phyloP scores from a whole-genome alignment of 1,140 invertebrate genomes.

The Aethina tumida region DNA sequence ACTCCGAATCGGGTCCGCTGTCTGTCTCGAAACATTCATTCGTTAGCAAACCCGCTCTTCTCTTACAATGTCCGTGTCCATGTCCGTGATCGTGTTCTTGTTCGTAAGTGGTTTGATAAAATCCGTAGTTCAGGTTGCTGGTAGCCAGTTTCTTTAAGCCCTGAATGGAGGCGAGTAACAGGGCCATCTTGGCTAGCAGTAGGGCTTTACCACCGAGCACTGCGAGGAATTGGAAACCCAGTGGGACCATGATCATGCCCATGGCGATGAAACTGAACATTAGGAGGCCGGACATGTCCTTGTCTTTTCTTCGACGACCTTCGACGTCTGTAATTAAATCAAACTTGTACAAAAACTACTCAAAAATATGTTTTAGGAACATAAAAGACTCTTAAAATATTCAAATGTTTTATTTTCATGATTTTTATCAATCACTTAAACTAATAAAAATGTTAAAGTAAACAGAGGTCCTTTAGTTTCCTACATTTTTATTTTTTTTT shows the following conservation, averaged over 20 bases:
- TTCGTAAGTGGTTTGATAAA: conserved; percentile 22
- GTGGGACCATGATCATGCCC: conserved; percentile 58
- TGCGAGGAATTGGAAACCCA: conserved; percentile 68
- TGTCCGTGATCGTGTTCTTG: conserved; percentile 10
- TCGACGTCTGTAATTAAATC: too few relatives aligned
- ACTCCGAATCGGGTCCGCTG: background rate
- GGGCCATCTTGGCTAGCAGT: conserved; percentile 62
- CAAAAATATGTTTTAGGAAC: too few relatives aligned
- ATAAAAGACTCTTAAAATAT: too few relatives aligned
- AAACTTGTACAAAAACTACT: too few relatives aligned
- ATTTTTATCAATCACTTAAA: too few relatives aligned
- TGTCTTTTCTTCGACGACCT: conserved; percentile 18
- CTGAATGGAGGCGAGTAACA: conserved; percentile 66
- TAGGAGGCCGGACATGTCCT: conserved; percentile 52
- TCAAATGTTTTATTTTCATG: too few relatives aligned
- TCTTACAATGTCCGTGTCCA: conserved; percentile 12
- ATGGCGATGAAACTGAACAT: conserved; percentile 62
- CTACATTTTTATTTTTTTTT: too few relatives aligned
- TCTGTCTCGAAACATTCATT: background rate
- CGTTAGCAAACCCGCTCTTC: conserved; percentile 2
- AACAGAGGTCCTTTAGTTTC: too few relatives aligned
- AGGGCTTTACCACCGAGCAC: conserved; percentile 67
- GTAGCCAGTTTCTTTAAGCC: conserved; percentile 49
- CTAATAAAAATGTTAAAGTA: too few relatives aligned
- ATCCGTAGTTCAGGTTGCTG: conserved; percentile 32